Base-by-base conservation (phyloP, 1,140 invertebrate genomes). In the Belonocnema kinseyi region DNA sequence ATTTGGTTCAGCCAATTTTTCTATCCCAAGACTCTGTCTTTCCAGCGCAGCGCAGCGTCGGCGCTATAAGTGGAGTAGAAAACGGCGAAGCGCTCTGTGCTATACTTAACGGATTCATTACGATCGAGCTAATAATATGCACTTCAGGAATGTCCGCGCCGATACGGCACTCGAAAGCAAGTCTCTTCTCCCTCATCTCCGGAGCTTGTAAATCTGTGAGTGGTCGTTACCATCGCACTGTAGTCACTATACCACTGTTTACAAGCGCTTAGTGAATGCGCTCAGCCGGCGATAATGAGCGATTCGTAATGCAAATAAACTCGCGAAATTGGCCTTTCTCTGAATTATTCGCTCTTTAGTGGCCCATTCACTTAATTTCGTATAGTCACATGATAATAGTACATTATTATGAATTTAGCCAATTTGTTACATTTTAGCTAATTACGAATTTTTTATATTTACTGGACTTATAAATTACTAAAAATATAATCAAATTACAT, bases 91-190 rank as follows among this genome's bases (percentile, higher is more conserved):
- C 50, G 74, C 11, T 76, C 73, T 33, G 79, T 74, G 76, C 79
- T 80, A 80, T 77, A 80, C 79, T 80, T 77, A 80, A 80, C 79
- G 73, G 78, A 80, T 80, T 80, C 78, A 80, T 80, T 80, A 80
- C 78, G 73, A 80, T 80, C 78, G 53, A 73, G 73, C 75, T 80
- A 77, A 80, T 80, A 80, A 80, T 77, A 80, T 80, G 78, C 75
- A 80, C 77, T 80, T 80, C 73, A 76, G 75, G 74, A 77, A 56
- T 80, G 75, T 70, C 71, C 50, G 73, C 53, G 61, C 58, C 76
- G 74, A 51, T 21, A 51, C 19, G 50, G 70, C 40, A 72, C 16
- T 56, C 66, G 75, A 66, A 77, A 77, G 72, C 71, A 61, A 72
- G 51, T 76, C 53, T 50, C 58, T 54, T 19, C 14, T 66, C 33